Percentiles rank a stretch among this genome's conserved stretches.
Evolutionary conservation across 2,888 invertebrate genomes (phyloP).

Genomic region (Drosophila putrida): DNA sequence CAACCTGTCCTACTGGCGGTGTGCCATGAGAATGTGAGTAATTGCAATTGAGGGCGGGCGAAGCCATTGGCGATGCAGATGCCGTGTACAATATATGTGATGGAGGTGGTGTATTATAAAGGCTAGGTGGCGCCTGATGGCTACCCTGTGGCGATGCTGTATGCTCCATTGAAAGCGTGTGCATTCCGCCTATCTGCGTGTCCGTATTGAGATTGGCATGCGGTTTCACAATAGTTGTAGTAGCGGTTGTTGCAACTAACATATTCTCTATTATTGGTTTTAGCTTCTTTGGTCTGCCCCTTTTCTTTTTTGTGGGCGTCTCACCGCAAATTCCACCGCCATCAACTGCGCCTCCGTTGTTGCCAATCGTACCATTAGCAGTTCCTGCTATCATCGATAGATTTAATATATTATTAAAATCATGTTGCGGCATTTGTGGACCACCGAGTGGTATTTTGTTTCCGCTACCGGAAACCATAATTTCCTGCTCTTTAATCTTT

Average conservation of each 20-base stretch:
- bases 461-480: conserved; percentile 80
- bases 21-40: conserved; percentile 65
- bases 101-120: conserved; percentile 72
- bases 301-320: conserved; percentile 94
- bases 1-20: conserved; percentile 52
- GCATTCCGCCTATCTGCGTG: conserved; percentile 15
- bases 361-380: background rate
- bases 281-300: conserved; percentile 95
- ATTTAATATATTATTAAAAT: conserved; percentile 80
- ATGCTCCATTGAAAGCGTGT: conserved; percentile 56
- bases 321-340: conserved; percentile 50
- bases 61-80: conserved; percentile 82
- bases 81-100: conserved; percentile 71
- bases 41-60: conserved; percentile 81
- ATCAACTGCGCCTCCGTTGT: background rate
- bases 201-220: background rate
- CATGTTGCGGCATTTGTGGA: conserved; percentile 86
- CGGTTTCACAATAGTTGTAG: background rate
- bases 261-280: conserved; percentile 85
- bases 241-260: conserved; percentile 12
- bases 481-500: conserved; percentile 87
- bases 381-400: conserved; percentile 69
- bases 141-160: conserved; percentile 62
- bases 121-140: conserved; percentile 65
- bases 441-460: conserved; percentile 52